Percentiles rank a stretch among this genome's conserved stretches.
phyloP scores from a whole-genome alignment of 1,140 invertebrate genomes.

The Drosophila malerkotliana region DNA sequence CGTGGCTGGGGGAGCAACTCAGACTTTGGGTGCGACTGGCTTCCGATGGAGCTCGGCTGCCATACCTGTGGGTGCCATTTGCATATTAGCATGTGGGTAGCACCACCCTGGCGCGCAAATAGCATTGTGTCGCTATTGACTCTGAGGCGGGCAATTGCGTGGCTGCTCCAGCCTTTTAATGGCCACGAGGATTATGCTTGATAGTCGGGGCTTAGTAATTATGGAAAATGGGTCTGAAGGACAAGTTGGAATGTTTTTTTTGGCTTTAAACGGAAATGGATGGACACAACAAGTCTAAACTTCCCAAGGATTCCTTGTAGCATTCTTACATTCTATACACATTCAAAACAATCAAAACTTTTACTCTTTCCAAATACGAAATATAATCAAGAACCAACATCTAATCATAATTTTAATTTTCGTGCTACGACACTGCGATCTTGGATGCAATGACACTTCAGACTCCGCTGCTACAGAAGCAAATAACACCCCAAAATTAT shows the following conservation, averaged over 20 bases:
- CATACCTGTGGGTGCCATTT: constrained; percentile 63
- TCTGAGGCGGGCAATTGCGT: constrained; percentile 25
- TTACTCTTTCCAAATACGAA: too few species aligned
- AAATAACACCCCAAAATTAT: too few species aligned
- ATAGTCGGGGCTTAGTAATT: not conserved
- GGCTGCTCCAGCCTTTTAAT: not conserved
- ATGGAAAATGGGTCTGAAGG: not conserved
- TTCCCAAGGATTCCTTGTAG: too few species aligned
- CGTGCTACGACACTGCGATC: too few species aligned
- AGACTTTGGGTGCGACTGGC: constrained; percentile 6
- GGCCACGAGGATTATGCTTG: not conserved
- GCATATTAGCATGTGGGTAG: constrained; percentile 36
- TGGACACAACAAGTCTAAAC: too few species aligned
- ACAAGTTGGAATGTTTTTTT: not conserved
- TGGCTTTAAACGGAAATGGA: not conserved
- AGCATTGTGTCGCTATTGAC: constrained; percentile 47
- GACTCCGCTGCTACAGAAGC: too few species aligned
- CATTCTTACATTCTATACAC: too few species aligned
- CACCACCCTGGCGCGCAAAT: not conserved
- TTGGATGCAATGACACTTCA: too few species aligned
- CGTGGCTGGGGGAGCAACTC: constrained; percentile 8
- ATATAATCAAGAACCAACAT: too few species aligned
- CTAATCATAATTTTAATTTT: too few species aligned
- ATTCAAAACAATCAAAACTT: too few species aligned
- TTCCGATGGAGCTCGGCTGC: constrained; percentile 51